Base-by-base conservation (phyloP, 2,888 invertebrate species). In the Polydesmus complanatus region DNA sequence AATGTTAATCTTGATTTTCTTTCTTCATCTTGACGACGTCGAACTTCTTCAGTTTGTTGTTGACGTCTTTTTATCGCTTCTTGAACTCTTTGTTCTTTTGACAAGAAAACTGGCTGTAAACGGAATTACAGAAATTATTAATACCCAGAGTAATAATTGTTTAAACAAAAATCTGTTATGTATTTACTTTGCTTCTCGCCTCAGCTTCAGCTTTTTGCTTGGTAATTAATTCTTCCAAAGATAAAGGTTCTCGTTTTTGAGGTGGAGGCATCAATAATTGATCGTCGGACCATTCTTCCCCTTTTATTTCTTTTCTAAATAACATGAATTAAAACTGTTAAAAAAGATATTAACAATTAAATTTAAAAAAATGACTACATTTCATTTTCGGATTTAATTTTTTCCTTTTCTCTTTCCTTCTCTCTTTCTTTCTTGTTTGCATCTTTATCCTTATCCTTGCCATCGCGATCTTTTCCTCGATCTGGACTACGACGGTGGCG, bases 201-300 rank as follows among this genome's bases (percentile, higher is more conserved):
- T 88, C 89, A 73, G 96, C 94, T 71, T 95, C 95, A 0, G 91
- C 91, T 71, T 97, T 95, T 72, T 95, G 95, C 74, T 94, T 95
- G 0, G 91, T 87, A 55, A 98, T 76, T 50, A 99, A 74, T 73
- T 99, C 96, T 73, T 98, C 98, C 61, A 99, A 77, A 3, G 97
- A 97, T 19, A 97, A 76, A 0, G 98, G 98, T 71, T 96, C 95
- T 55, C 67, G 65, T 59, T 72, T 72, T 22, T 71, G 70, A 1
- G 19, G 2, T 22, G 21, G 51, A n/a, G n/a, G n/a, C n/a, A n/a
- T n/a, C 3, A 26, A 22, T 56, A 80, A 82, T 68, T 84, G 84
- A 27, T 68, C 67, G 18, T 63, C 58, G 51, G 58, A 54, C 49
- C 65, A 65, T 37, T 64, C 55, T 22, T 76, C 76, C 14, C 78